These are phyloP conservation scores for Chrysocyon brachyurus DNA, from an alignment of 2,797 vertebrate genomes.

Conservation along the genomic window DNA sequence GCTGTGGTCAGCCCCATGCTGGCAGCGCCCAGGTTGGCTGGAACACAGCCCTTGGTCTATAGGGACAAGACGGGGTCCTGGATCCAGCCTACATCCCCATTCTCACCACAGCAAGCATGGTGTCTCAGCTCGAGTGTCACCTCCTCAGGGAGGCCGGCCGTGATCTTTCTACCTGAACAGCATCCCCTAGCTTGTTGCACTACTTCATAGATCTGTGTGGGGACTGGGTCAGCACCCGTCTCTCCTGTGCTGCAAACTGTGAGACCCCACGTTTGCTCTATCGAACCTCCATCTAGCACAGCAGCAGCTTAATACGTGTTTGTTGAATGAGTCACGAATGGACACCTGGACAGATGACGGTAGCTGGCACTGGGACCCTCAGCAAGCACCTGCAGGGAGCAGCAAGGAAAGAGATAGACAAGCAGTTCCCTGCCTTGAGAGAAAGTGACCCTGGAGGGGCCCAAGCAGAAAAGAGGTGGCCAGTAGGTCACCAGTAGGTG, in stretches of 20 bases:
- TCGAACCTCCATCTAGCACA: background rate
- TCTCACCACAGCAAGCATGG: background rate
- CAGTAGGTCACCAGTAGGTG: background rate
- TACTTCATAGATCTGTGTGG: background rate
- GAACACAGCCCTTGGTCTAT: background rate
- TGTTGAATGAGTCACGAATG: too few relatives aligned
- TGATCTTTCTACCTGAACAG: background rate
- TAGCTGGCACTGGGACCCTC: background rate
- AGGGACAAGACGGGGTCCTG: background rate
- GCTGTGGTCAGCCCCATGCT: background rate
- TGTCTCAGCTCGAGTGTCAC: background rate
- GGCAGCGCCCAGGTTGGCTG: background rate
- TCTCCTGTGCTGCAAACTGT: background rate
- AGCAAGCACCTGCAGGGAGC: background rate
- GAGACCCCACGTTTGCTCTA: background rate
- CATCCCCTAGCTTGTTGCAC: background rate
- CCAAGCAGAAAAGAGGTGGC: background rate
- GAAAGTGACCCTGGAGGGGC: background rate
- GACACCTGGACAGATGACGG: background rate
- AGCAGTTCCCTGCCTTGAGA: background rate
- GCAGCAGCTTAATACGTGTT: fast-evolving
- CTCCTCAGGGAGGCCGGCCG: background rate
- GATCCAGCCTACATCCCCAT: background rate
- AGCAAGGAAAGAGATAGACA: background rate
- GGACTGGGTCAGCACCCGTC: background rate